Evolutionary conservation across 2,888 invertebrate genomes (phyloP).

Genomic region (Hydroisotoma schaefferi): DNA sequence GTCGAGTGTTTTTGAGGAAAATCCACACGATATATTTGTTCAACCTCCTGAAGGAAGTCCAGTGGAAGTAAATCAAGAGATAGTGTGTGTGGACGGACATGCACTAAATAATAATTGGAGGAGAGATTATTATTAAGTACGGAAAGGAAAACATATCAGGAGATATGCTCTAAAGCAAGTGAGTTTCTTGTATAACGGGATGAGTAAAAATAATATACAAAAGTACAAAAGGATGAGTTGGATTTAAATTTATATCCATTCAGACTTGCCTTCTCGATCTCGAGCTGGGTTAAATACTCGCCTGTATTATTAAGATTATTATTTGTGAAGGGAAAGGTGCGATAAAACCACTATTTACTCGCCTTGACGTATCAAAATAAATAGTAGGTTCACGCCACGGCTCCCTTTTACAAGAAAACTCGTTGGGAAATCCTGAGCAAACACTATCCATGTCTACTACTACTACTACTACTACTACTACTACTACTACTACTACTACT

Average conservation of each 20-base stretch:
- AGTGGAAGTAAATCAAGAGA: neutral
- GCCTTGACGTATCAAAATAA: constrained; percentile 43
- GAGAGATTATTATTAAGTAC: constrained; percentile 3
- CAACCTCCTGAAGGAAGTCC: neutral
- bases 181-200: too few relatives aligned
- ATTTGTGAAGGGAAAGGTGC: constrained; percentile 35
- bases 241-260: constrained; percentile 7
- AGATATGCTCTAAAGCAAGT: too few relatives aligned
- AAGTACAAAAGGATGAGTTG: neutral
- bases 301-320: constrained; percentile 10
- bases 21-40: too few relatives aligned
- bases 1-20: too few relatives aligned
- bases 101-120: constrained; percentile 13
- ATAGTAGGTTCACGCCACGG: constrained; percentile 25
- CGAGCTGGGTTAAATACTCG: neutral
- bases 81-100: neutral
- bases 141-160: neutral
- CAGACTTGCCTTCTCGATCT: neutral
- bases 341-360: constrained; percentile 47
- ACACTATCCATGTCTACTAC: too few relatives aligned
- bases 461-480: too few relatives aligned
- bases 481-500: too few relatives aligned
- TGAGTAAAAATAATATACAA: too few relatives aligned
- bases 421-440: too few relatives aligned
- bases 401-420: constrained; percentile 11